Base-by-base conservation (phyloP, 1,140 invertebrate species). In the Drosophila hydei region DNA sequence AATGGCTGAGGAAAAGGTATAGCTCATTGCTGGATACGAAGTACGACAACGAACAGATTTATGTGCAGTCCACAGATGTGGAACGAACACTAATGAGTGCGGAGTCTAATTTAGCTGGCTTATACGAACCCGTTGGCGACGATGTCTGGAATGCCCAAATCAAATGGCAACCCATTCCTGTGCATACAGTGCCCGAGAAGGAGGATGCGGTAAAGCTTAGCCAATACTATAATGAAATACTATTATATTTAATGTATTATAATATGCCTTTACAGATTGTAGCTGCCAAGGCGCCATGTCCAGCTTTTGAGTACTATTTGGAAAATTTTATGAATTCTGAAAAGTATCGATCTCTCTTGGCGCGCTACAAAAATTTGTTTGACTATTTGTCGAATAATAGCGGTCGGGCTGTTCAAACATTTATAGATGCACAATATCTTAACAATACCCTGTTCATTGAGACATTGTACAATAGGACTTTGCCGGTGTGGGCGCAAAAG, bases 21-120 rank as follows among this genome's bases (percentile, higher is more conserved):
- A 88, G 91, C n/a, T 73, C 92, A 23, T 70, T 94, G 21, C 55
- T 96, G 72, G 92, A 92, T 92, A 60, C 91, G 11, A 92, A 70
- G 60, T 94, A 90, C 93, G 94, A 92, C 67, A 91, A 77, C 59
- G 79, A 92, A 8, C 90, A 97, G 83, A 93, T 97, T 50, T 94
- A 94, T 75, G 91, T 97, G 0, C 93, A 93, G 50, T 97, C 96
- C 55, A 98, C 97, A 2, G 96, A 97, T 92, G 94, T 95, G 1
- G 97, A 98, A 92, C 93, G 97, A 18, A 97, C 97, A 12, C 91
- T 99, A 5, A 98, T 97, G 96, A 98, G 97, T 75, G 97, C 97
- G 0, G 93, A 96, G 90, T 93, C 94, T 1, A 95, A 97, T 92
- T 92, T 98, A 59, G 97, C 97, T 60, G 96, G 96, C 4, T 93